Evolutionary conservation across 2,888 invertebrate species (phyloP), one percentile per base, ranked within the genome.

Genomic region (Ophion slaviceki): DNA sequence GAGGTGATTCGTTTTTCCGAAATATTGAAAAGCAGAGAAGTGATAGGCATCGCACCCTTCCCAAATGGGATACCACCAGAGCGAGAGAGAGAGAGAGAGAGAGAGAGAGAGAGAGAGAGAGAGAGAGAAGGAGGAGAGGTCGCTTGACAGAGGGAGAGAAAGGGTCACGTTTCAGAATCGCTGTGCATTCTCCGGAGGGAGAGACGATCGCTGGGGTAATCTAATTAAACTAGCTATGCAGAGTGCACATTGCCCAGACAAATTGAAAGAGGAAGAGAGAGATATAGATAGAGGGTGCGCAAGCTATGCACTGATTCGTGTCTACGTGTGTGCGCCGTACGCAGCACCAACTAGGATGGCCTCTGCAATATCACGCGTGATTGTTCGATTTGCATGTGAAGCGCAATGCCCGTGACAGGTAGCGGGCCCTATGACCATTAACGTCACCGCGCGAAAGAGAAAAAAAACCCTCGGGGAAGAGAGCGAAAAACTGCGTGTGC

Each of bases 321-420:
- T 28, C 20, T 17, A 36, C 28, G 6, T 17, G 17, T 24, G 32
- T 67, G 20, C 20, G 10, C 14, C 24, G 8, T 2, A 57, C 53
- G 72, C 24, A 62, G 40, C 59, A 72, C 72, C 28, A 64, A 62
- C 45, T 85, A 71, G 59, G 45, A 80, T 83, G 77, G 67, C 36
- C 76, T 68, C 24, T 17, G 47, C 78, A 68, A 84, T 91, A 91
- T 91, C 90, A 88, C 89, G 85, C 88, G 88, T 89, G 91, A 92
- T 92, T 91, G 90, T 91, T 89, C 90, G 91, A 92, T 91, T 92
- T 92, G 90, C 92, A 92, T 91, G 90, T 89, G 90, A 91, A 91
- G 89, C 80, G 82, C 90, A 90, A 91, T 88, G 85, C 7, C 80
- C 84, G 82, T 87, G 85, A 88, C 87, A 88, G 87, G 82, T 86